These are phyloP conservation scores for Cephus sareptanus DNA, from an alignment of 2,888 invertebrate species.

Conservation along the genomic window DNA sequence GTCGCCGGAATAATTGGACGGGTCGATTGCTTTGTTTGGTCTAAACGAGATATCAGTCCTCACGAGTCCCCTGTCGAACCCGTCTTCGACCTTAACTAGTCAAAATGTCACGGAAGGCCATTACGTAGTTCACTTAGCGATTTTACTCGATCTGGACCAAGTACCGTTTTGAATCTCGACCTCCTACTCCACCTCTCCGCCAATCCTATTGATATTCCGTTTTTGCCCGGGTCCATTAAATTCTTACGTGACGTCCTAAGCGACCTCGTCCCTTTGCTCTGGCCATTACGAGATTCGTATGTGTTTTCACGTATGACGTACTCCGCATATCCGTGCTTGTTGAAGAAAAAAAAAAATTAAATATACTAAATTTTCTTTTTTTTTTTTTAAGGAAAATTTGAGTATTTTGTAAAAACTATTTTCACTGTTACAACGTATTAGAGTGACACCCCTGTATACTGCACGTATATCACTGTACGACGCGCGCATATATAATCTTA, in stretches of 20 bases:
- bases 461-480: background rate
- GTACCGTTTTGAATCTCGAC: background rate
- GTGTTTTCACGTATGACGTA: background rate
- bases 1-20: too few relatives aligned
- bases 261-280: background rate
- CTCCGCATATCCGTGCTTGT: background rate
- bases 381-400: too few relatives aligned
- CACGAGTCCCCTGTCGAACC: background rate
- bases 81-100: background rate
- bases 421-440: background rate
- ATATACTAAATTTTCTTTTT: too few relatives aligned
- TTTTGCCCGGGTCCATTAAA: background rate
- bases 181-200: background rate
- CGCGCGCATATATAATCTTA: background rate
- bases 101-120: background rate
- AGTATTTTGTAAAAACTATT: background rate
- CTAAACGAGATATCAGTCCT: background rate
- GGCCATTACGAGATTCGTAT: background rate
- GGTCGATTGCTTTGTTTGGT: too few relatives aligned
- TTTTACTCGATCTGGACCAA: background rate
- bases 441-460: background rate
- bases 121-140: background rate
- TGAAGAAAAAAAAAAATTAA: background rate
- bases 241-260: background rate
- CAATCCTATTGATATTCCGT: background rate